Conservation (phyloP, 2,113 vertebrate species). For the Lethenteron camtschaticum region DNA sequence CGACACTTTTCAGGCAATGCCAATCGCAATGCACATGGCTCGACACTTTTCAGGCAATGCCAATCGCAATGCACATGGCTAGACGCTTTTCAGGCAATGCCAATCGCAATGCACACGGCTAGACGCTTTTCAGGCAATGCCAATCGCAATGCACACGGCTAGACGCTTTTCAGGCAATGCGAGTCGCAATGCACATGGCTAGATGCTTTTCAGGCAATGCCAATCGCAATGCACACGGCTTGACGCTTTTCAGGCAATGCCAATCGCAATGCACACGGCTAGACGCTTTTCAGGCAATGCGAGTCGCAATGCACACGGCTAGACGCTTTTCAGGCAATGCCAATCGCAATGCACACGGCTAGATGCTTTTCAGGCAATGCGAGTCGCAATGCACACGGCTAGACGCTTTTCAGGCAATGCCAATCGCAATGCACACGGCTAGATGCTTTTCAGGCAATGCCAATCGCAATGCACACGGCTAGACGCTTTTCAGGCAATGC, state of each 20-base stretch:
- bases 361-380: conserved; percentile 69
- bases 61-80: too few species aligned
- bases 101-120: too few species aligned
- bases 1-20: conserved; percentile 34
- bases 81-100: conserved; percentile 35
- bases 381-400: too few species aligned
- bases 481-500: conserved; percentile 35
- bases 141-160: too few species aligned
- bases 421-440: too few species aligned
- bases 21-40: too few species aligned
- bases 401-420: conserved; percentile 35
- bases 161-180: conserved; percentile 35
- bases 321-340: conserved; percentile 35
- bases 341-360: too few species aligned
- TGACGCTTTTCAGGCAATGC: conserved; percentile 34
- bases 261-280: too few species aligned
- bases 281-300: conserved; percentile 69
- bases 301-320: too few species aligned
- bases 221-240: too few species aligned
- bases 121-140: conserved; percentile 69
- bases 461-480: too few species aligned
- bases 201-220: conserved; percentile 69
- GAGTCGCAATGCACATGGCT: too few species aligned
- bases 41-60: conserved; percentile 69
- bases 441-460: conserved; percentile 69